Evolutionary conservation across 2,113 vertebrate genomes (phyloP), one percentile per base, ranked within the genome.

Genomic region (Hippopotamus amphibius): DNA sequence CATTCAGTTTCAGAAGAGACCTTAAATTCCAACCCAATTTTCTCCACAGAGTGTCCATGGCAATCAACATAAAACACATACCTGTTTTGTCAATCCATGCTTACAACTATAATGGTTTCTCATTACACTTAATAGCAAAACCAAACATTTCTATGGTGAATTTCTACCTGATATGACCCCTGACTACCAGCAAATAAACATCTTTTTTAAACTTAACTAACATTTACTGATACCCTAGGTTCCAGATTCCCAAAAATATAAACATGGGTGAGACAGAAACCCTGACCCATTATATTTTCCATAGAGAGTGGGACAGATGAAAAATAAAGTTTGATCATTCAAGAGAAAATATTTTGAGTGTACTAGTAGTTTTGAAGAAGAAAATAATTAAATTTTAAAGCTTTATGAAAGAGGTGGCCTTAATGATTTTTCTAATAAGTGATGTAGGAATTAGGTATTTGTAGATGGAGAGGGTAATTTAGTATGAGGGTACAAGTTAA

Each of bases 311-410:
- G 37, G 37, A 10, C 16, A 61, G 55, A 81, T 55, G 22, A 68
- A 72, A 93, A 71, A 69, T 71, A 55, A 83, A 37, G 33, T 33
- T 50, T 66, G 13, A 28, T 0, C 4, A 66, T 85, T 41, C 72
- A 77, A 95, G 13, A 61, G 7, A 77, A 93, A 93, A 87, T 86
- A 81, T 28, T 86, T 93, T 28, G 59, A 92, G 5, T 55, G 14
- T 2, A 69, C 22, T 26, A 69, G 26, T n/a, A 63, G 19, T 68
- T 53, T 74, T 37, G 0, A 74, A 79, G 9, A 46, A 33, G 0
- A 92, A 83, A n/a, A 14, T 41, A 53, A 3, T 79, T 3, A 3
- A 48, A 55, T 74, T 82, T 59, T 14, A 69, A 85, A 53, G 1
- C 33, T 76, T 7, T 81, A 16, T 57, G 6, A 69, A 94, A 72